A percentile compares a stretch with the other conserved stretches of the same genome.
Evolutionary conservation across 1,140 invertebrate species (phyloP).

Genomic region (Brevipalpus yothersi): DNA sequence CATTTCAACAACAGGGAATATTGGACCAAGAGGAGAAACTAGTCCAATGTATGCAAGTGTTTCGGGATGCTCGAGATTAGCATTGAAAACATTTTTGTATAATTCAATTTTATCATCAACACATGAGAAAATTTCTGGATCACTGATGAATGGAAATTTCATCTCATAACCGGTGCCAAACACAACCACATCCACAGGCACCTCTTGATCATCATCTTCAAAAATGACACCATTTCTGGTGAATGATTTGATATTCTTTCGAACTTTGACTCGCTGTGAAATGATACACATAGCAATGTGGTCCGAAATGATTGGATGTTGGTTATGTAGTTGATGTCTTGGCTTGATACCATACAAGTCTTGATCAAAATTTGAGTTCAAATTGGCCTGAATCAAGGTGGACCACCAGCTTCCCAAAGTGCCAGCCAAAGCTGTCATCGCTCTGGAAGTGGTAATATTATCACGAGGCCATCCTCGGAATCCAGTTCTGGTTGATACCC

Average conservation of each 20-base stretch:
- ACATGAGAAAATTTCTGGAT: slow-evolving; percentile 8
- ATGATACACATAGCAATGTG: slow-evolving; percentile 26
- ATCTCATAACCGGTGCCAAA: slow-evolving; percentile 11
- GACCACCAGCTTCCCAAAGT: slow-evolving; percentile 1
- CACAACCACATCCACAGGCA: not conserved
- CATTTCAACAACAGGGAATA: slow-evolving; percentile 28
- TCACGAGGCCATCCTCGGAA: slow-evolving; percentile 18
- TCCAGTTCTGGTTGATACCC: slow-evolving; percentile 3
- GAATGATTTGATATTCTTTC: slow-evolving; percentile 20
- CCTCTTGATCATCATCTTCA: slow-evolving; percentile 21
- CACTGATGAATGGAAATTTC: slow-evolving; percentile 19
- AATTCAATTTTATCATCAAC: slow-evolving; percentile 9
- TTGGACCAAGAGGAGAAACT: slow-evolving; percentile 25
- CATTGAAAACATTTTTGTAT: slow-evolving; percentile 9
- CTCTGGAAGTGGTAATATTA: slow-evolving; percentile 7
- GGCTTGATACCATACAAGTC: slow-evolving; percentile 23
- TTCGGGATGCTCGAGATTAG: slow-evolving; percentile 9
- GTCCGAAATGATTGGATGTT: slow-evolving; percentile 30
- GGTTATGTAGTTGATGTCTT: slow-evolving; percentile 19
- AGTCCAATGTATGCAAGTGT: slow-evolving; percentile 26
- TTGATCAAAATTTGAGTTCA: slow-evolving; percentile 23
- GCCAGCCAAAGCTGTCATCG: slow-evolving; percentile 7
- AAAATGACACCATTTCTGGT: slow-evolving; percentile 19
- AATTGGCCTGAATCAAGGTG: not conserved
- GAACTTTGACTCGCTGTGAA: slow-evolving; percentile 21